phyloP scores from a whole-genome alignment of 2,113 vertebrate genomes.

The Tupaia chinensis region DNA sequence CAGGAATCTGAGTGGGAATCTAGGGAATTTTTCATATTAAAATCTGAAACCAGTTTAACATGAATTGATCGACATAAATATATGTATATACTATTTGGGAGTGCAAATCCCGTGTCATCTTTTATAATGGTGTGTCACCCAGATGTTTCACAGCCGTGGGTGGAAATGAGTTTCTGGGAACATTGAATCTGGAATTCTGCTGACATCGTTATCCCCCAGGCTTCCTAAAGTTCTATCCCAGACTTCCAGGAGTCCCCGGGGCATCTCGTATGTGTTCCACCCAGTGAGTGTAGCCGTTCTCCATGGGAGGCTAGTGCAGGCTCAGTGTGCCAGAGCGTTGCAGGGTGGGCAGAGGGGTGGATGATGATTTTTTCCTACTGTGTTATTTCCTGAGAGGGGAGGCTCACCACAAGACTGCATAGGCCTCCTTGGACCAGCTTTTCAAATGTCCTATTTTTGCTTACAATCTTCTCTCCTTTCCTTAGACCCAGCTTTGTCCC shows the following conservation, averaged over 20 bases:
- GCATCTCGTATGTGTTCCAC: accelerated
- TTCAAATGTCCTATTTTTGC: not conserved
- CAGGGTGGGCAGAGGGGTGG: not conserved
- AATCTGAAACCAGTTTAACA: not conserved
- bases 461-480: not conserved
- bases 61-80: not conserved
- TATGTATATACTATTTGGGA: not conserved
- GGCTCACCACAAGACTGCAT: not conserved
- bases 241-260: not conserved
- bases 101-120: not conserved
- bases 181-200: not conserved
- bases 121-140: not conserved
- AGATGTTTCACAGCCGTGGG: not conserved
- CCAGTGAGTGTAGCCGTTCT: not conserved
- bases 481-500: not conserved
- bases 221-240: too few species aligned
- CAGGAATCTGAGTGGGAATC: not conserved
- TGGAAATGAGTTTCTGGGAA: not conserved
- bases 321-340: not conserved
- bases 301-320: not conserved
- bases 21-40: not conserved
- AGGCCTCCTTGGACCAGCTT: not conserved
- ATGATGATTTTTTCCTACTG: not conserved
- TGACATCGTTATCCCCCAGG: accelerated
- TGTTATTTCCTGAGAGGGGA: too few species aligned